Evolutionary conservation across 2,888 invertebrate species (phyloP).

Genomic region (Xestobium rufovillosum): DNA sequence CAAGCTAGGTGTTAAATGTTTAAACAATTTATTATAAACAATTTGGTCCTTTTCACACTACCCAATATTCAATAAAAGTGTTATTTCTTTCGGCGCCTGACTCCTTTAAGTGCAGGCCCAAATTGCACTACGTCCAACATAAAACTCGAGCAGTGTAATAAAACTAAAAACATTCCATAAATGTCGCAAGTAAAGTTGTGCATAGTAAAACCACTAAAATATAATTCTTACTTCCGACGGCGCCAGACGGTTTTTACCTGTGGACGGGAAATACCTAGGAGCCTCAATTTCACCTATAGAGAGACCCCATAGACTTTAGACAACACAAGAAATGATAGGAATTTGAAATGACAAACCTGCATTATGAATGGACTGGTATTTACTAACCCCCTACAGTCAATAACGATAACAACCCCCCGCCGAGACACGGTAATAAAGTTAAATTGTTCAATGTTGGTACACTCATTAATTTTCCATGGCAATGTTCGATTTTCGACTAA

Average conservation of each 20-base stretch:
- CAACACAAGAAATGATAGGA: slow-evolving; percentile 31
- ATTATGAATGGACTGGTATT: slow-evolving; percentile 31
- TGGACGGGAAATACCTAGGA: neutral
- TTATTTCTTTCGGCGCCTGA: no score
- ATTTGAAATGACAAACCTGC: slow-evolving; percentile 32
- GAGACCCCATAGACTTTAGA: no score
- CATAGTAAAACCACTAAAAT: slow-evolving; percentile 27
- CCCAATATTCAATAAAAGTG: no score
- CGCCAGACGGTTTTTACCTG: slow-evolving; percentile 20
- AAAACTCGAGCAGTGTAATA: no score
- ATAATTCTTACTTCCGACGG: slow-evolving; percentile 28
- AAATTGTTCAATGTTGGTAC: slow-evolving; percentile 23
- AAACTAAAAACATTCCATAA: slow-evolving; percentile 21
- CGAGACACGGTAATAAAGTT: slow-evolving; percentile 25
- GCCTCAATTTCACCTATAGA: neutral
- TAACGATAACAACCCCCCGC: no score
- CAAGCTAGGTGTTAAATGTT: no score
- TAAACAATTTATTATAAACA: no score
- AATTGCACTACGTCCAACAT: no score
- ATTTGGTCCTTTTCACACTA: no score
- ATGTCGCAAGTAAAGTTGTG: slow-evolving; percentile 21
- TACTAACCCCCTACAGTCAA: no score
- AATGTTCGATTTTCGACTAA: no score
- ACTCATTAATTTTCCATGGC: slow-evolving; percentile 22
- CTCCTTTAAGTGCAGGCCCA: no score